phyloP scores from a whole-genome alignment of 2,888 invertebrate genomes.

The Caradrina kadenii region DNA sequence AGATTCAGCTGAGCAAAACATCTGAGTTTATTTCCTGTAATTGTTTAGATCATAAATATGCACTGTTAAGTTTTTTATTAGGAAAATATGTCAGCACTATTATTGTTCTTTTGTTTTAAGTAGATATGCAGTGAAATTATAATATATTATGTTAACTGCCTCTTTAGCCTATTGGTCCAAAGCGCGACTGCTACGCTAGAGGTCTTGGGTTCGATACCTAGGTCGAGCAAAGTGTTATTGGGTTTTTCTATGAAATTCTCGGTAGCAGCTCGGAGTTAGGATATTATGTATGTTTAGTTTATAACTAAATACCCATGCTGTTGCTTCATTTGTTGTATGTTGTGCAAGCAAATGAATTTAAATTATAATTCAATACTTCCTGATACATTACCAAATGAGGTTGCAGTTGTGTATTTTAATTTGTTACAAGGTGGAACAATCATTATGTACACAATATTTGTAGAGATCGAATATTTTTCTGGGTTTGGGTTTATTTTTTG shows the following conservation, averaged over 20 bases:
- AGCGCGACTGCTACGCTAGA: too few species aligned
- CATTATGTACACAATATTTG: slow-evolving; percentile 27
- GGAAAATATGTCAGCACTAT: slow-evolving; percentile 48
- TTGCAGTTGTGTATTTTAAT: slow-evolving; percentile 9
- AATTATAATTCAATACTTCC: slow-evolving; percentile 12
- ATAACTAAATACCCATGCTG: slow-evolving; percentile 9
- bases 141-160: too few species aligned
- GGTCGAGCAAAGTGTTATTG: too few species aligned
- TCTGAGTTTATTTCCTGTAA: slow-evolving; percentile 42
- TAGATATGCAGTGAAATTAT: slow-evolving; percentile 17
- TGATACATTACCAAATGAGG: slow-evolving; percentile 20
- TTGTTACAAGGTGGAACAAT: slow-evolving; percentile 1
- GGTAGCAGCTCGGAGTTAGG: too few species aligned
- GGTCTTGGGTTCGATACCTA: too few species aligned
- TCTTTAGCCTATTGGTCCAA: too few species aligned
- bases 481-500: slow-evolving; percentile 34
- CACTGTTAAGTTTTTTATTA: slow-evolving; percentile 31
- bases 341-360: slow-evolving; percentile 4
- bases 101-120: slow-evolving; percentile 38
- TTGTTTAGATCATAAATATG: slow-evolving; percentile 42
- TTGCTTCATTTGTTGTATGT: slow-evolving; percentile 25
- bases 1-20: slow-evolving; percentile 15
- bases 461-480: slow-evolving; percentile 19
- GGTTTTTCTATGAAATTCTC: too few species aligned
- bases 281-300: slow-evolving; percentile 31